These are phyloP conservation scores for Tragopan temminckii DNA, from an alignment of 2,797 vertebrate species.

Conservation along the genomic window DNA sequence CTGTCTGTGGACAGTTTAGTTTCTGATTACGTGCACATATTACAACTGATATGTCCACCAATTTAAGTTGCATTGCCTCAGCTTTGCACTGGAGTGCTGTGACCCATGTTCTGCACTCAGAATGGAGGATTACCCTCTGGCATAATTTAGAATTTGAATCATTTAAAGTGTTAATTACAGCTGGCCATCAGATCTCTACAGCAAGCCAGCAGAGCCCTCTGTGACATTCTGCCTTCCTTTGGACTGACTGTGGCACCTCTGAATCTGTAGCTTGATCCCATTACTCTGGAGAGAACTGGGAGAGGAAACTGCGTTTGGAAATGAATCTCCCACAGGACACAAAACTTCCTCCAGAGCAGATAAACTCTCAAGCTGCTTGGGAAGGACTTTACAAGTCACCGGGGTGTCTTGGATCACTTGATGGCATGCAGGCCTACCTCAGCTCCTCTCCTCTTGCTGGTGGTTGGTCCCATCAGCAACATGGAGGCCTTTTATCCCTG, in stretches of 20 bases:
- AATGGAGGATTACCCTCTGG: not conserved
- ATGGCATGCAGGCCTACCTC: not conserved
- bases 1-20: not conserved
- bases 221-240: not conserved
- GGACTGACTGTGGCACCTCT: not conserved
- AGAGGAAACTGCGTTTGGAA: not conserved
- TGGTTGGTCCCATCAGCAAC: not conserved
- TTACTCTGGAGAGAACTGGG: not conserved
- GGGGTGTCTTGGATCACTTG: not conserved
- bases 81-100: accelerated
- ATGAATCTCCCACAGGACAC: not conserved
- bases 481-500: not conserved
- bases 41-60: not conserved
- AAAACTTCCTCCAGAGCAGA: not conserved
- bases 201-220: not conserved
- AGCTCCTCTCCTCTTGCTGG: not conserved
- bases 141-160: not conserved
- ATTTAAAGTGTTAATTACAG: not conserved
- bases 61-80: not conserved
- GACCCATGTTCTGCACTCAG: not conserved
- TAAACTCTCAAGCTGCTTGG: not conserved
- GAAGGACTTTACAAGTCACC: accelerated
- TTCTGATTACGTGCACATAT: not conserved
- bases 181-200: not conserved
- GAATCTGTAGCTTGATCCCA: not conserved